Percentiles rank a stretch among this genome's conserved stretches.
Evolutionary conservation across 2,113 vertebrate species (phyloP).

Genomic region (Antigone vipio): DNA sequence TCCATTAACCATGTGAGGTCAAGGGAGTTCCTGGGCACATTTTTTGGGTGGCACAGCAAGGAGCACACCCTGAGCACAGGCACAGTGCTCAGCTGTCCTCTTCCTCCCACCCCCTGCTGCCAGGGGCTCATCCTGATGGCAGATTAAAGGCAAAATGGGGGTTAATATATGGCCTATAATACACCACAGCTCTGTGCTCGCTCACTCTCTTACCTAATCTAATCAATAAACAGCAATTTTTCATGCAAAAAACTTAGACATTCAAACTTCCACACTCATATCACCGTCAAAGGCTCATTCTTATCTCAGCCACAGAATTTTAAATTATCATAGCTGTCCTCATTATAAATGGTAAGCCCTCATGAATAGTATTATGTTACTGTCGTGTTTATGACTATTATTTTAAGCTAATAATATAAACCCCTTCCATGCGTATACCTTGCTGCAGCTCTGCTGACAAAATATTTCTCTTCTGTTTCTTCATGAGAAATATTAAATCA

Average conservation of each 20-base stretch:
- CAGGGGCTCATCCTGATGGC: neutral
- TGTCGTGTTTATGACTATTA: neutral
- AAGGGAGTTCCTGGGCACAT: neutral
- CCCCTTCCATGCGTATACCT: neutral
- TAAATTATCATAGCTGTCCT: neutral
- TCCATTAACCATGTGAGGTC: neutral
- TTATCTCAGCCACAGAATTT: neutral
- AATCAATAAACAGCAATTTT: neutral
- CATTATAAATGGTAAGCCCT: slow-evolving; percentile 9
- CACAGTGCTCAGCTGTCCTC: neutral
- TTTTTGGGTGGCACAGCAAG: neutral
- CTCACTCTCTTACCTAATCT: neutral
- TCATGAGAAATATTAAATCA: slow-evolving; percentile 43
- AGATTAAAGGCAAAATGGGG: neutral
- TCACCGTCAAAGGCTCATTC: neutral
- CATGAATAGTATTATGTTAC: neutral
- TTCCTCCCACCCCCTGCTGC: neutral
- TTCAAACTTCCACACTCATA: neutral
- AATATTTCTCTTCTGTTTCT: neutral
- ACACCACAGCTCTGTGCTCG: neutral
- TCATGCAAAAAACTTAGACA: neutral
- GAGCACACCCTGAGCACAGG: neutral
- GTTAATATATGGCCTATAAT: neutral
- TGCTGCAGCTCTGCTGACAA: neutral
- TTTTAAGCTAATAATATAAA: slow-evolving; percentile 16